Evolutionary conservation across 2,888 invertebrate species (phyloP).

Genomic region (Drosophila stalkeri): DNA sequence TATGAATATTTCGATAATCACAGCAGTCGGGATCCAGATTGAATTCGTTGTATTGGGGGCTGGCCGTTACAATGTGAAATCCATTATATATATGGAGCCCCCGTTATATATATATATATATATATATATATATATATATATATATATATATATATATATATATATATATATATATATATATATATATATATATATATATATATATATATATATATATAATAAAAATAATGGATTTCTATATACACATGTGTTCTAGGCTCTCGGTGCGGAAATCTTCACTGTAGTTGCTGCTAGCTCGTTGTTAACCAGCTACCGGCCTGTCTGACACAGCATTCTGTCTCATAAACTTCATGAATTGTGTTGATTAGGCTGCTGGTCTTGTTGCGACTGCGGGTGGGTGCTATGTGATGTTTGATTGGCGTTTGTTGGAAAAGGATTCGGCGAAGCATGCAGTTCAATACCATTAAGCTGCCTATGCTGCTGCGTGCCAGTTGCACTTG

Average conservation of each 20-base stretch:
- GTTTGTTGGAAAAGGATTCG: conserved; percentile 83
- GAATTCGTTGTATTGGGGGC: conserved; percentile 54
- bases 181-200: background rate
- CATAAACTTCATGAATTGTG: conserved; percentile 89
- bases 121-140: background rate
- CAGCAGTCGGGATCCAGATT: conserved; percentile 9
- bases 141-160: background rate
- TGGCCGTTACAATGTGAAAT: conserved; percentile 28
- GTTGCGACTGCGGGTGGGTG: conserved; percentile 86
- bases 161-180: background rate
- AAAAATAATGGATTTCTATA: no score
- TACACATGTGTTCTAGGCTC: background rate
- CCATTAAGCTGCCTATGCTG: conserved; percentile 57
- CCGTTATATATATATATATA: background rate
- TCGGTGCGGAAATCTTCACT: background rate
- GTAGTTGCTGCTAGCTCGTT: no score
- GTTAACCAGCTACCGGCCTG: background rate
- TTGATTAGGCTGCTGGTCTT: conserved; percentile 54
- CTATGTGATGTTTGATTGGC: conserved; percentile 19
- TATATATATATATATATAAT: background rate
- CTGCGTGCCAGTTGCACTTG: background rate
- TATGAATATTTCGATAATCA: background rate
- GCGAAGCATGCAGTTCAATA: conserved; percentile 34
- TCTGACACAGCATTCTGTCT: conserved; percentile 2
- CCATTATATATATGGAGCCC: background rate